Base-by-base conservation (phyloP, 2,113 vertebrate genomes). In the Perognathus longimembris region DNA sequence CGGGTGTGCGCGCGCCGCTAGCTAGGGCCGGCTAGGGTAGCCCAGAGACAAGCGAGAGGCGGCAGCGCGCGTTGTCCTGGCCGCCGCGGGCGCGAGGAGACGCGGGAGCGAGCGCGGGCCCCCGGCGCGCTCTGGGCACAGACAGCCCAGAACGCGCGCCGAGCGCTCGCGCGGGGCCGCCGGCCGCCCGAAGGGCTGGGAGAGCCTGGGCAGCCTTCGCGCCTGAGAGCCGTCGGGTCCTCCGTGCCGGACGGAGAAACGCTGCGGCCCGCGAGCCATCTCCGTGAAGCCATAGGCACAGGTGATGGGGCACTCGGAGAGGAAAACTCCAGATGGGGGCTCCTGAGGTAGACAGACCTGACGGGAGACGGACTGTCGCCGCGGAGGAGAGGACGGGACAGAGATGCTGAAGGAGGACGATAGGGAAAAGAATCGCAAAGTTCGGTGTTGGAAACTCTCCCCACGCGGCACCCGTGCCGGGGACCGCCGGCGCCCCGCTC, bases 101-200 rank as follows among this genome's bases (percentile, higher is more conserved):
- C 40, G 22, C 80, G 88, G 64, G 83, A 20, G 66, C 86, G 88
- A 88, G 93, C 88, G 32, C 69, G 5, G 93, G 94, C 90, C 75
- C 45, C 91, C 76, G 82, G 94, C 93, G 94, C 95, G 96, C 97
- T 80, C 94, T 91, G 3, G 63, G 42, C 90, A 67, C 95, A 40
- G 93, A 88, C 38, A 54, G 79, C 75, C 87, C 40, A 5, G 73
- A 82, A 18, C 30, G 50, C 81, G 42, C 91, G 14, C 94, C 8
- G 66, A 84, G 88, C 45, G 84, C 90, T 73, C 18, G 57, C n/a
- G 5, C 21, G 0, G 7, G 54, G 63, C 67, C 0, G 64, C 26
- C n/a, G 24, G 7, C 66, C 0, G 63, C 30, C 66, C 18, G 1
- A 2, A 64, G 54, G 32, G 4, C 1, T 0, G 0, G 9, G 30